These are phyloP conservation scores for Cheilosia soror DNA, from an alignment of 2,888 invertebrate genomes.

Conservation along the genomic window DNA sequence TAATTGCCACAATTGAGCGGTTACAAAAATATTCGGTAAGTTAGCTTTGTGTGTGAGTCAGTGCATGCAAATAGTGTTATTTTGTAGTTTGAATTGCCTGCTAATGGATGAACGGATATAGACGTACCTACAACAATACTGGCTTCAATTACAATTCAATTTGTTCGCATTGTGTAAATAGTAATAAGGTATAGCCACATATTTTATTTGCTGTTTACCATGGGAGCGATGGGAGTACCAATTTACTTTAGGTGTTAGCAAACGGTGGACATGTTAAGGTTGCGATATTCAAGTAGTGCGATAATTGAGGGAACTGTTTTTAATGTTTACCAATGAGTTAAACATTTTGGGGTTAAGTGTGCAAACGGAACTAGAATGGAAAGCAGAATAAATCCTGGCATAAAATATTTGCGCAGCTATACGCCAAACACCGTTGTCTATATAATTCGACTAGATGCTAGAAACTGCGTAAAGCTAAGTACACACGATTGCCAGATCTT, in stretches of 20 bases:
- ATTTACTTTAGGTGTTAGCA: conserved; percentile 35
- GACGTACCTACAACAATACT: background rate
- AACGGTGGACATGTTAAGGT: conserved; percentile 29
- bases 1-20: conserved; percentile 70
- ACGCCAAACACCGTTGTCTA: background rate
- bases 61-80: conserved; percentile 12
- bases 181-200: background rate
- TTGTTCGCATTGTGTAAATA: conserved; percentile 36
- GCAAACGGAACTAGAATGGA: background rate
- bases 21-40: conserved; percentile 39
- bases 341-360: background rate
- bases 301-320: conserved; percentile 23
- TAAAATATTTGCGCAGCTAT: background rate
- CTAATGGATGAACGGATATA: conserved; percentile 36
- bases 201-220: conserved; percentile 7
- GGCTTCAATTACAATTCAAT: conserved; percentile 60
- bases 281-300: conserved; percentile 34
- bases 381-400: no score
- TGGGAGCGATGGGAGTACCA: background rate
- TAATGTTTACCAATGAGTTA: background rate
- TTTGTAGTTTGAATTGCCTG: conserved; percentile 50
- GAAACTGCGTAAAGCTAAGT: no score
- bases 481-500: no score
- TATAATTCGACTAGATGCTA: no score
- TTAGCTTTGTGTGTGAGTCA: conserved; percentile 33